These are phyloP conservation scores for Cyprinella venusta DNA, from an alignment of 2,797 vertebrate species.

Conservation along the genomic window DNA sequence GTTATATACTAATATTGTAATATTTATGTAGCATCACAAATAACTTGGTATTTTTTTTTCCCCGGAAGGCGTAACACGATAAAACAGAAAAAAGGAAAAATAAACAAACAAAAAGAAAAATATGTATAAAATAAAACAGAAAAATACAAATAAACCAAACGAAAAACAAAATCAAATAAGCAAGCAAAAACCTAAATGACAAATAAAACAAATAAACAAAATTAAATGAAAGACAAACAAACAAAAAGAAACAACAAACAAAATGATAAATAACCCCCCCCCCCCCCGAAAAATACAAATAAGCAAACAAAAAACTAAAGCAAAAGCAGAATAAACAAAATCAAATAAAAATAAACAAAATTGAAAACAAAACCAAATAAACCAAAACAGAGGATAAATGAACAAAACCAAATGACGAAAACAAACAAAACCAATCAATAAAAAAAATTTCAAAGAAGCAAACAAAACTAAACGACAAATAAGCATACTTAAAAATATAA, in stretches of 20 bases:
- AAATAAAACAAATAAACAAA: neutral
- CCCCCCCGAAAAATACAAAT: neutral
- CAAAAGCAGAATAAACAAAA: neutral
- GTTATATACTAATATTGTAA: neutral
- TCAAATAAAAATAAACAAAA: neutral
- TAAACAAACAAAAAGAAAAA: neutral
- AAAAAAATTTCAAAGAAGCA: neutral
- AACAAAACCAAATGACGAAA: neutral
- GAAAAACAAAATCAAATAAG: neutral
- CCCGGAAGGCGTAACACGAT: neutral
- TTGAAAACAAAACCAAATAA: neutral
- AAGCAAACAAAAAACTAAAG: neutral
- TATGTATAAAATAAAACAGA: too few species aligned
- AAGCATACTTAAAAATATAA: neutral
- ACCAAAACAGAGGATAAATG: neutral
- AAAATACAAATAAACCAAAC: neutral
- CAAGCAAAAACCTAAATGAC: neutral
- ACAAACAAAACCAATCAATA: neutral
- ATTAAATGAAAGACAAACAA: neutral
- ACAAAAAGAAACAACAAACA: neutral
- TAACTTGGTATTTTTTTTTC: neutral
- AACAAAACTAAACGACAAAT: neutral
- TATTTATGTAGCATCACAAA: constrained; percentile 13
- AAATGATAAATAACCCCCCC: neutral
- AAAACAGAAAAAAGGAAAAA: neutral